Evolutionary conservation across 2,797 vertebrate species (phyloP).

Genomic region (Pseudocheirus occidentalis): DNA sequence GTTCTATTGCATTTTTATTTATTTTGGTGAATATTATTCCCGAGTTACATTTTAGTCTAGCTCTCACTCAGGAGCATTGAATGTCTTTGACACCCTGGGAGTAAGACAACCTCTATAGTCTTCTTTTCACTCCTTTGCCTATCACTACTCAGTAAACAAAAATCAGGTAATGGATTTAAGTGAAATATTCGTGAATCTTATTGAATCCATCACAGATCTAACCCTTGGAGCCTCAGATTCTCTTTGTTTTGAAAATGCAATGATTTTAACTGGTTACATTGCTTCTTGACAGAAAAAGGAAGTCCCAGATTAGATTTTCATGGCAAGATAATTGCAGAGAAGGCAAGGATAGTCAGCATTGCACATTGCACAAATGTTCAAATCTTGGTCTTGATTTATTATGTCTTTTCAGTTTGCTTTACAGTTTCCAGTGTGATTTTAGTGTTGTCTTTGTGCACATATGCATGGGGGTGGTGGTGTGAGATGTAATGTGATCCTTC

Average conservation of each 20-base stretch:
- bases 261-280: neutral
- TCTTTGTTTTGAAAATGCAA: neutral
- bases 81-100: neutral
- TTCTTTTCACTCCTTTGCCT: neutral
- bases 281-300: neutral
- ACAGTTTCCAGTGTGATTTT: constrained; percentile 12
- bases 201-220: neutral
- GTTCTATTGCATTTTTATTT: neutral
- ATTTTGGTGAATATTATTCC: neutral
- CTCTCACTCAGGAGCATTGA: neutral
- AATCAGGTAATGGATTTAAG: neutral
- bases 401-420: constrained; percentile 28
- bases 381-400: constrained; percentile 27
- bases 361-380: constrained; percentile 40
- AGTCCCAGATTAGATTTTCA: constrained; percentile 12
- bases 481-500: neutral
- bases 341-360: neutral
- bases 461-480: neutral
- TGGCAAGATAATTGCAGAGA: neutral
- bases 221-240: neutral
- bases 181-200: neutral
- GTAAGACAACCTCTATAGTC: neutral
- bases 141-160: neutral
- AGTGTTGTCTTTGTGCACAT: neutral
- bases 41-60: neutral